Evolutionary conservation across 2,797 vertebrate genomes (phyloP).

Genomic region (Sardinella longiceps): DNA sequence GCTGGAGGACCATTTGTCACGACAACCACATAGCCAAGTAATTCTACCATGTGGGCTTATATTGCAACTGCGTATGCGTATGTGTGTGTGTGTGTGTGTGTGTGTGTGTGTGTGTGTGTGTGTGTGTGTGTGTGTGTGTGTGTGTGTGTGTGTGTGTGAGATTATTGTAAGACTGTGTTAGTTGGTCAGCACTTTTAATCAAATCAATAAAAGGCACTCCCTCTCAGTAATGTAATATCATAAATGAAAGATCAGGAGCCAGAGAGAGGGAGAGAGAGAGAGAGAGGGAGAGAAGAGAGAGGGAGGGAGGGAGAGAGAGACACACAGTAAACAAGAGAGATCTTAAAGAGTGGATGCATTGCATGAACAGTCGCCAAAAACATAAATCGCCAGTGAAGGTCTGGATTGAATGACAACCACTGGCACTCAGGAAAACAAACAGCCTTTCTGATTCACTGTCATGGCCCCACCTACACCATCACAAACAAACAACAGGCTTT

Average conservation of each 20-base stretch:
- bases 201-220: slow-evolving; percentile 63
- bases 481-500: no score
- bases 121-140: neutral
- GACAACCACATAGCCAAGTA: neutral
- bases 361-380: neutral
- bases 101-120: slow-evolving; percentile 2
- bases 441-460: neutral
- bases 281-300: neutral
- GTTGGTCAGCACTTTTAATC: slow-evolving; percentile 50
- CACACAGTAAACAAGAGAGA: neutral
- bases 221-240: slow-evolving; percentile 56
- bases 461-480: neutral
- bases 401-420: slow-evolving; percentile 18
- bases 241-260: slow-evolving; percentile 40
- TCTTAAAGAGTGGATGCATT: neutral
- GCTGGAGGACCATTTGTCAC: neutral
- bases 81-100: slow-evolving; percentile 23
- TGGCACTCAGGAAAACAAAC: neutral
- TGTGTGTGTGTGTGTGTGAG: neutral
- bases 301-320: neutral
- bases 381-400: neutral
- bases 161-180: slow-evolving; percentile 10
- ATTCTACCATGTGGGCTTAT: neutral
- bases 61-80: slow-evolving; percentile 1
- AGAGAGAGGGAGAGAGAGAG: neutral